Conservation (phyloP, 1,140 invertebrate species). For the Harpegnathos saltator region DNA sequence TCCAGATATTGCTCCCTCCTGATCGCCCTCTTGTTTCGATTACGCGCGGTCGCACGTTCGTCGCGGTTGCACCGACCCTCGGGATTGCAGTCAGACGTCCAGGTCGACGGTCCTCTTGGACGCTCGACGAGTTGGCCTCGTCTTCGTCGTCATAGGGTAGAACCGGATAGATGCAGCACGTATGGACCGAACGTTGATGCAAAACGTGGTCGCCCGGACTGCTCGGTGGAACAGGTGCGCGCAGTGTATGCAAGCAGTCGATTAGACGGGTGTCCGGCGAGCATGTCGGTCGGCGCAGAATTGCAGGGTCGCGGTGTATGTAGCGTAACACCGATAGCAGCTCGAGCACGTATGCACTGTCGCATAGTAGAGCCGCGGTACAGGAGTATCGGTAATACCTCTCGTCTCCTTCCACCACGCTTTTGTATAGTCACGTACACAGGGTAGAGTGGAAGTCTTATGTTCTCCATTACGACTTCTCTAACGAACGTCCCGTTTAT, state of each 20-base stretch:
- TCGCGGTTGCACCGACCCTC: conserved; percentile 32
- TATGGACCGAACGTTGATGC: conserved; percentile 58
- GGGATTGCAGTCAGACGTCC: conserved; percentile 25
- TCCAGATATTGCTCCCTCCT: conserved; percentile 8
- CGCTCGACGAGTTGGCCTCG: conserved; percentile 49
- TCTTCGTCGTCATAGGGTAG: conserved; percentile 47
- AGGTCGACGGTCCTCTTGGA: conserved; percentile 37
- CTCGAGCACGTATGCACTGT: conserved; percentile 47
- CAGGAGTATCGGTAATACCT: conserved; percentile 19
- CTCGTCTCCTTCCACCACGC: background rate
- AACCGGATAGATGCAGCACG: conserved; percentile 52
- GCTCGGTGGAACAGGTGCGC: conserved; percentile 70
- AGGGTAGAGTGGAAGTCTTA: background rate
- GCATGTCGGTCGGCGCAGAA: conserved; percentile 66
- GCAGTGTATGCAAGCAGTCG: conserved; percentile 63
- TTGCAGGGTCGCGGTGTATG: conserved; percentile 58
- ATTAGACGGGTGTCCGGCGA: conserved; percentile 72
- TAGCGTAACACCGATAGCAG: conserved; percentile 50
- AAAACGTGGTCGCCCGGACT: conserved; percentile 60
- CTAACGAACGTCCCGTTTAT: background rate
- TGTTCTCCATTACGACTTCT: background rate
- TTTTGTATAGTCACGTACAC: background rate
- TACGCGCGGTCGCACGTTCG: conserved; percentile 12
- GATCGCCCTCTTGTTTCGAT: conserved; percentile 4
- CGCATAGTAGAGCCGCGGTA: conserved; percentile 3